phyloP scores from a whole-genome alignment of 2,113 vertebrate genomes.

The Microcebus murinus region DNA sequence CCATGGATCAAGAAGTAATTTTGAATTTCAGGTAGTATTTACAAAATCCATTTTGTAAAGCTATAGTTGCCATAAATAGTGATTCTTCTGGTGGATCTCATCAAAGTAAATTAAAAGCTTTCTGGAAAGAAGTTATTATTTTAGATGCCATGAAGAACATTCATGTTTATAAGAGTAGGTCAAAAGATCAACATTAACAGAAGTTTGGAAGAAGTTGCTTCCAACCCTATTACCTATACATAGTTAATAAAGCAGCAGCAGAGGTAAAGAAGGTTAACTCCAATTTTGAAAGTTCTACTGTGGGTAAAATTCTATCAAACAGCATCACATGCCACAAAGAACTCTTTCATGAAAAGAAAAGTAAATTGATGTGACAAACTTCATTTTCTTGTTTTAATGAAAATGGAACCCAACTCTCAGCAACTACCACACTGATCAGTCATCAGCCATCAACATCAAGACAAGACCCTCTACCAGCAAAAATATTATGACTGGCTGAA shows the following conservation, averaged over 20 bases:
- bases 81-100: not conserved
- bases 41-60: not conserved
- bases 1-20: not conserved
- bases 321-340: not conserved
- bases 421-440: not conserved
- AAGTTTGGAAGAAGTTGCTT: not conserved
- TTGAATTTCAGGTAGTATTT: not conserved
- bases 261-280: not conserved
- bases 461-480: not conserved
- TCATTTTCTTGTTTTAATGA: not conserved
- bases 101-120: not conserved
- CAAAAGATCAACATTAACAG: not conserved
- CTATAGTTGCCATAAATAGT: not conserved
- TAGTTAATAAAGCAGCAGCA: not conserved
- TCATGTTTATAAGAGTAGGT: not conserved
- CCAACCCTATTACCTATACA: not conserved
- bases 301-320: not conserved
- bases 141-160: not conserved
- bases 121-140: not conserved
- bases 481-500: not conserved
- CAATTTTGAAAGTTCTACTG: not conserved
- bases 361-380: not conserved
- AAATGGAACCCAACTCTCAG: not conserved
- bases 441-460: not conserved
- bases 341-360: not conserved